Evolutionary conservation across 2,797 vertebrate genomes (phyloP).

Genomic region (Argyrosomus regius): DNA sequence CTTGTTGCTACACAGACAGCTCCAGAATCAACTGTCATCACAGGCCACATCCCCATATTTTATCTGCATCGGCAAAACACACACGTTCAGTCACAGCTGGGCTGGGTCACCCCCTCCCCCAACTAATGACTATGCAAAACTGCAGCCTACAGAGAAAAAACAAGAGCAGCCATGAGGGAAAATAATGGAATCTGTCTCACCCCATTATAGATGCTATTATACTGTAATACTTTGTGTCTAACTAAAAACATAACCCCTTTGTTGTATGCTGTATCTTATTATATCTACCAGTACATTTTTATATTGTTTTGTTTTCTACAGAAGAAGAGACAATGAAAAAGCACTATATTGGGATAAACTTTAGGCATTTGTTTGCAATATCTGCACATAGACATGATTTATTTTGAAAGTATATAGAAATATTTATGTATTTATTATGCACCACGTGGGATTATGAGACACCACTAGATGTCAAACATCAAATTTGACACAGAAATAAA

Average conservation of each 20-base stretch:
- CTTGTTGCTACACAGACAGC: constrained; percentile 72
- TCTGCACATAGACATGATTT: background rate
- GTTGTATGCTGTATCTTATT: background rate
- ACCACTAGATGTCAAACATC: background rate
- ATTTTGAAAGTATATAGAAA: background rate
- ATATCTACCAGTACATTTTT: background rate
- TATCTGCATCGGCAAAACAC: constrained; percentile 57
- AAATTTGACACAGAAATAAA: background rate
- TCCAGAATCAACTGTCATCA: constrained; percentile 67
- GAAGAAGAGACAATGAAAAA: background rate
- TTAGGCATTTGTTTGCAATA: background rate
- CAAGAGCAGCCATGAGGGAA: constrained; percentile 19
- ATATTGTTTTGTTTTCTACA: background rate
- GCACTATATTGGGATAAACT: background rate
- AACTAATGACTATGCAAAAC: constrained; percentile 73
- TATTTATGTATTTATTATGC: background rate
- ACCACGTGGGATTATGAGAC: background rate
- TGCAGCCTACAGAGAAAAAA: constrained; percentile 23
- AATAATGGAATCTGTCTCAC: constrained; percentile 35
- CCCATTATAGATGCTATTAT: constrained; percentile 7
- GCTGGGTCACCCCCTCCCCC: constrained; percentile 35
- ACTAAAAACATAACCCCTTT: background rate
- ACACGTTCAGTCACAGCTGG: constrained; percentile 46
- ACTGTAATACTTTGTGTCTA: background rate
- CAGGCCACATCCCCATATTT: constrained; percentile 50